Evolutionary conservation across 1,140 invertebrate genomes (phyloP).

Genomic region (Drosophila sp.): DNA sequence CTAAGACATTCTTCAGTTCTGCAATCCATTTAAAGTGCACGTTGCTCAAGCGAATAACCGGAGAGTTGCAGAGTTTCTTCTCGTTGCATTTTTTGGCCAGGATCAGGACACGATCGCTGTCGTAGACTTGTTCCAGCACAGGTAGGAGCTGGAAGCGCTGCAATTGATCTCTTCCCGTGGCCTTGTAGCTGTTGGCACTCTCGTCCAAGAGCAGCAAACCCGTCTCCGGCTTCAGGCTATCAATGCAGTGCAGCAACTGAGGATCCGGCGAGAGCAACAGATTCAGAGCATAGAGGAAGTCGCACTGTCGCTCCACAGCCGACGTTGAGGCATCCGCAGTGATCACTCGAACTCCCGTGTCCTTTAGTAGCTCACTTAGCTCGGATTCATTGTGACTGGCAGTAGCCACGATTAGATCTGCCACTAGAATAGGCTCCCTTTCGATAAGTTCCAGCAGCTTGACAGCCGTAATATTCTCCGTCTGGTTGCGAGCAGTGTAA

Average conservation of each 20-base stretch:
- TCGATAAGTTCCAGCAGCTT: constrained; percentile 87
- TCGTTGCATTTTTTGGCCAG: constrained; percentile 86
- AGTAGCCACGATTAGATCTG: constrained; percentile 86
- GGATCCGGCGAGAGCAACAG: constrained; percentile 84
- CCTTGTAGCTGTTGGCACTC: constrained; percentile 85
- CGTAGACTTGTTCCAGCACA: constrained; percentile 84
- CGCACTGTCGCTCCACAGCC: constrained; percentile 88
- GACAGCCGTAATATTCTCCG: constrained; percentile 87
- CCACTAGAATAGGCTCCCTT: constrained; percentile 88
- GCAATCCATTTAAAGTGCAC: constrained; percentile 93
- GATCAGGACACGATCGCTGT: constrained; percentile 86
- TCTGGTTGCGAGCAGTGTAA: constrained; percentile 85
- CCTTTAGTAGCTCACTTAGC: constrained; percentile 54
- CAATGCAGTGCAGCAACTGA: constrained; percentile 86
- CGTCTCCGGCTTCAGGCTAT: constrained; percentile 87
- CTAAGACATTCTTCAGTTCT: constrained; percentile 89
- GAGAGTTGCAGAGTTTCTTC: constrained; percentile 41
- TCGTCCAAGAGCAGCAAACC: constrained; percentile 93
- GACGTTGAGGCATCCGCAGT: constrained; percentile 85
- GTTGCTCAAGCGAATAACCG: constrained; percentile 86
- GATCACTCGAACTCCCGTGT: constrained; percentile 86
- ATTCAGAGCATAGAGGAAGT: constrained; percentile 88
- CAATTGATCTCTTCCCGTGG: constrained; percentile 79
- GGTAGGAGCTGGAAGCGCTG: constrained; percentile 85
- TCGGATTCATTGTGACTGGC: constrained; percentile 84